Conservation (phyloP, 1,140 invertebrate species). For the Mamestra configurata region DNA sequence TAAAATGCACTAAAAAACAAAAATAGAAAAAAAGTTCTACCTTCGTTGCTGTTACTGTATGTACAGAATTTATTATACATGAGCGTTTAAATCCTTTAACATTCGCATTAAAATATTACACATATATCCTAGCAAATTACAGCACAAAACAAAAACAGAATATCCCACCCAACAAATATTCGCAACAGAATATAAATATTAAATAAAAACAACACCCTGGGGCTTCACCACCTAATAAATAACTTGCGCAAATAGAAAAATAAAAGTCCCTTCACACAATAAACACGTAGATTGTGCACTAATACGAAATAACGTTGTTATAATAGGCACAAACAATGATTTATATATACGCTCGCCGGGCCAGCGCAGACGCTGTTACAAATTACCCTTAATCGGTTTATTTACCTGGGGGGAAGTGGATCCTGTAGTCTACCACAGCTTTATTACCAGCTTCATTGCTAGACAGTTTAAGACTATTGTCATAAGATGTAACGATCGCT, state of each 20-base stretch:
- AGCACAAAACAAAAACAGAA: not conserved
- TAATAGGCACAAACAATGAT: constrained; percentile 54
- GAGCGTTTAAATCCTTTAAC: too few relatives aligned
- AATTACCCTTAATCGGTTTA: constrained; percentile 47
- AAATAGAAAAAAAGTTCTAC: not conserved
- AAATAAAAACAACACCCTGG: not conserved
- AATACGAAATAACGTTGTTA: constrained; percentile 53
- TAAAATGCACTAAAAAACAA: too few relatives aligned
- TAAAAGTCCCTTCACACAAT: constrained; percentile 39
- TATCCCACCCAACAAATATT: not conserved
- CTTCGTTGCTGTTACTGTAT: not conserved
- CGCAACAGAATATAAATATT: constrained; percentile 25
- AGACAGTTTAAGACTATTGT: not conserved
- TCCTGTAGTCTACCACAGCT: not conserved
- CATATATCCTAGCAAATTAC: not conserved
- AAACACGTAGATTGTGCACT: constrained; percentile 44
- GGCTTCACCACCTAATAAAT: constrained; percentile 35
- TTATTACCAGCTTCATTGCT: not conserved
- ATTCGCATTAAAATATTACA: not conserved
- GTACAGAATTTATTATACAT: too few relatives aligned
- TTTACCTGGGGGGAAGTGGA: constrained; percentile 8
- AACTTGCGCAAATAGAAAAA: constrained; percentile 45
- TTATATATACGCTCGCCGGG: constrained; percentile 30
- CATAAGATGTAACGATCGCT: too few relatives aligned
- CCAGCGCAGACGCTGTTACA: constrained; percentile 15